Evolutionary conservation across 2,797 vertebrate genomes (phyloP), one percentile per base, ranked within the genome.

Genomic region (Anguilla marmorata): DNA sequence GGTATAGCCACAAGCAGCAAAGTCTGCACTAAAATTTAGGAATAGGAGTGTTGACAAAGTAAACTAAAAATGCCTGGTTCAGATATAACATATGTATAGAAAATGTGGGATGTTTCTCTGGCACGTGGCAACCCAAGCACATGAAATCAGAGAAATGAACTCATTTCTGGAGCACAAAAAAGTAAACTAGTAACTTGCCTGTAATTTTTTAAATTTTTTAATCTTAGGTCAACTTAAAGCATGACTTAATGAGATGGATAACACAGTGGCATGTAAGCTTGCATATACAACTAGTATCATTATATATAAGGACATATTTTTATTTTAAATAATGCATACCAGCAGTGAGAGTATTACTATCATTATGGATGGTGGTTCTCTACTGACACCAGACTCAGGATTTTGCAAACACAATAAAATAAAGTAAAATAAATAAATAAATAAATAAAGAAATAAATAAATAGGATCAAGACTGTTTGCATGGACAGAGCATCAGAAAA

Each of bases 41-140:
- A 37, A 37, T 37, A 37, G 37, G 37, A 37, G 37, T 37, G 37
- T 37, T 37, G 37, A 37, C 37, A 37, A 37, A 37, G 37, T 37
- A 37, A 37, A 37, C 37, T 37, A 56, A 56, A 56, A 56, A 56
- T 56, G 54, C 58, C 58, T 21, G 95, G 96, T 94, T 96, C 93
- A 95, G 94, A 93, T 96, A 95, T 95, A 96, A 95, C 96, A 96
- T 95, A 95, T 96, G 94, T 96, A 94, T 93, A 92, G 95, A 63
- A 95, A 94, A 94, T 94, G 95, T 95, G 95, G 93, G 93, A 95
- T 94, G 95, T 96, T 96, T 95, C 95, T 96, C 96, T 96, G 94
- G 96, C 94, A 96, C 96, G 93, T 92, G 94, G 92, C 93, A 95
- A 96, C 96, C 96, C 94, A 93, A 96, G 96, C 96, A 96, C 95